Evolutionary conservation across 2,888 invertebrate species (phyloP), one percentile per base, ranked within the genome.

Genomic region (Melanostoma mellinum): DNA sequence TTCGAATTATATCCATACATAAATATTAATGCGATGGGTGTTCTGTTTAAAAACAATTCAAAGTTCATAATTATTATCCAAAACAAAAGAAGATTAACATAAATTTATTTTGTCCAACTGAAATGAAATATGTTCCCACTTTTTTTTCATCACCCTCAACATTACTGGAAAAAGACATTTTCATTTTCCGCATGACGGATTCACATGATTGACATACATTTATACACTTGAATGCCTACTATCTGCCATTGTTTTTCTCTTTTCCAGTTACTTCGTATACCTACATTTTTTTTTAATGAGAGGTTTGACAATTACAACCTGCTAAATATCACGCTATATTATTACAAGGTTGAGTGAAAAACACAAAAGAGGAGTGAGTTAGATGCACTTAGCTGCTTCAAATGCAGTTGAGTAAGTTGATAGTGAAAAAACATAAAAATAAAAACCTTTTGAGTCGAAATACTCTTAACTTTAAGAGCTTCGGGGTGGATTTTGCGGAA

Each of bases 101-200:
- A 20, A 20, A 20, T 20, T 58, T 58, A 9, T 42, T 58, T 58
- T 42, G 42, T 42, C 42, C 32, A 58, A 42, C 1, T 20, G 58
- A 58, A 58, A 42, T 58, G 42, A 58, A 58, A 42, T 42, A 36
- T 38, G 35, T 36, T 0, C n/a, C 10, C 3, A n/a, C n/a, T 46
- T 10, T 46, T 46, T 46, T 10, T 46, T 10, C 44, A 40, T 60
- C 44, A 42, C 40, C 35, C 40, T 53, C 44, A 50, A 50, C 61
- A 40, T 38, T 9, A 63, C 48, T 10, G 10, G 4, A 20, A 50
- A 38, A 9, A 61, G 61, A 38, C 46, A 50, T 69, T 63, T 71
- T 79, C 55, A 79, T 74, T 79, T 79, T 74, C 79, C 74, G 63
- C 79, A 52, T 74, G 79, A 69, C 79, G 58, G 68, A 68, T 35